Conservation (phyloP, 2,113 vertebrate genomes). For the Hippocampus guttulatus region DNA sequence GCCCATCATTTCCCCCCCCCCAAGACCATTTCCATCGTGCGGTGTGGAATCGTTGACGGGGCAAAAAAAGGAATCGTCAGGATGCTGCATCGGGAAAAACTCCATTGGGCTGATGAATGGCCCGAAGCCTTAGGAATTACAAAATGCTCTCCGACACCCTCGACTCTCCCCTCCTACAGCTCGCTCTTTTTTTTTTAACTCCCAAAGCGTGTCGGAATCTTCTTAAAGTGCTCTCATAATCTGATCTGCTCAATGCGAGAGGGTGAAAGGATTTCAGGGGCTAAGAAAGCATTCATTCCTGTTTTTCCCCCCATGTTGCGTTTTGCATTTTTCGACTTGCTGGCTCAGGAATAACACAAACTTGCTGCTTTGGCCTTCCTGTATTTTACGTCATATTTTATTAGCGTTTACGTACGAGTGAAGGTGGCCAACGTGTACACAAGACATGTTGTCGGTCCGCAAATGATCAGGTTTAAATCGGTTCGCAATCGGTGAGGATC, state of each 20-base stretch:
- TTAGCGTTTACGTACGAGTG: not conserved
- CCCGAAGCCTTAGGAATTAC: constrained; percentile 97
- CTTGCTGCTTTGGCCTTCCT: constrained; percentile 79
- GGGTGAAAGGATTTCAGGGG: constrained; percentile 96
- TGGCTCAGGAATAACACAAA: constrained; percentile 99
- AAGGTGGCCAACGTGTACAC: too few species aligned
- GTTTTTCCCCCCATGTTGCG: constrained; percentile 87
- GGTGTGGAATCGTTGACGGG: constrained; percentile 99
- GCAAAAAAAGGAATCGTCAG: constrained; percentile 96
- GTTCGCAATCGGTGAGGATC: not conserved
- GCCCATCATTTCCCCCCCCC: not conserved
- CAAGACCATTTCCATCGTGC: constrained; percentile 99
- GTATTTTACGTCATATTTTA: constrained; percentile 40
- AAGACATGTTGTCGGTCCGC: too few species aligned
- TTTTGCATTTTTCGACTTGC: constrained; percentile 92
- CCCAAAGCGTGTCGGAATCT: constrained; percentile 84
- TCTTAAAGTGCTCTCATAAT: constrained; percentile 99
- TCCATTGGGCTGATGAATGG: constrained; percentile 99
- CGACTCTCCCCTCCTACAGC: constrained; percentile 86
- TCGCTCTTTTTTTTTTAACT: constrained; percentile 84
- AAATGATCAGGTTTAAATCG: not conserved
- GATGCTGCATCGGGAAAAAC: constrained; percentile 97
- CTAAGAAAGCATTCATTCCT: constrained; percentile 87
- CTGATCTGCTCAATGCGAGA: constrained; percentile 98
- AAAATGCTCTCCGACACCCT: constrained; percentile 88